Evolutionary conservation across 1,140 invertebrate species (phyloP).

Genomic region (Antheraea mylitta): DNA sequence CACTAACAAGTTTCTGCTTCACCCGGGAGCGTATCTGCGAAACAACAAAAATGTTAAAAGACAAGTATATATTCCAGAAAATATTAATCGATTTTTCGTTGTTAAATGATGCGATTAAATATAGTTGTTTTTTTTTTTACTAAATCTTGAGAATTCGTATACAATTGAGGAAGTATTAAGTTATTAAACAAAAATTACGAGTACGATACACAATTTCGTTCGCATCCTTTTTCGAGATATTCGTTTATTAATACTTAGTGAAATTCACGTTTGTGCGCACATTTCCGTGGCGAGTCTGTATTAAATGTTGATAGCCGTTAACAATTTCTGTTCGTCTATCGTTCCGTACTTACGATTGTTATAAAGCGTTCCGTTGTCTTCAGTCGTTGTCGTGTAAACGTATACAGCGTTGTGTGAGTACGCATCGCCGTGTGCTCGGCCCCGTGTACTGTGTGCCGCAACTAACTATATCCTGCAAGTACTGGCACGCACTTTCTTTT

Average conservation of each 20-base stretch:
- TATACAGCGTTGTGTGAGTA: constrained; percentile 15
- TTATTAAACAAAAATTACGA: not conserved
- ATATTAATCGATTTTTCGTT: too few relatives aligned
- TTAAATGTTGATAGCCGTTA: constrained; percentile 3
- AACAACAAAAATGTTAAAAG: not conserved
- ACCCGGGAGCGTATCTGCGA: not conserved
- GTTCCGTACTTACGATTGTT: constrained; percentile 48
- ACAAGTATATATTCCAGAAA: not conserved
- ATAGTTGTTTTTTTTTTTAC: too few relatives aligned
- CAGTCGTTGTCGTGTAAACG: constrained; percentile 40
- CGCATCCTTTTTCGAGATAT: not conserved
- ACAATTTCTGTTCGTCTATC: constrained; percentile 21
- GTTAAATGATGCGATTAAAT: too few relatives aligned
- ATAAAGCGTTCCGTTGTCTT: constrained; percentile 29
- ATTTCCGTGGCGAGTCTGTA: not conserved
- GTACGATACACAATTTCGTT: not conserved
- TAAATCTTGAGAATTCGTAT: too few relatives aligned
- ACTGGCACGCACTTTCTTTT: too few relatives aligned
- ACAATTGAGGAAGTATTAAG: too few relatives aligned
- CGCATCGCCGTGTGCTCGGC: too few relatives aligned
- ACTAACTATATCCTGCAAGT: too few relatives aligned
- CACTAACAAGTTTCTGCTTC: not conserved
- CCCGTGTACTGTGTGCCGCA: too few relatives aligned
- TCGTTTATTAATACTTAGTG: too few relatives aligned
- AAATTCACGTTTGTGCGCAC: too few relatives aligned